A percentile compares a stretch with the other conserved stretches of the same genome.
Conservation (phyloP, 2,888 invertebrate species). For the Petrolisthes manimaculis region DNA sequence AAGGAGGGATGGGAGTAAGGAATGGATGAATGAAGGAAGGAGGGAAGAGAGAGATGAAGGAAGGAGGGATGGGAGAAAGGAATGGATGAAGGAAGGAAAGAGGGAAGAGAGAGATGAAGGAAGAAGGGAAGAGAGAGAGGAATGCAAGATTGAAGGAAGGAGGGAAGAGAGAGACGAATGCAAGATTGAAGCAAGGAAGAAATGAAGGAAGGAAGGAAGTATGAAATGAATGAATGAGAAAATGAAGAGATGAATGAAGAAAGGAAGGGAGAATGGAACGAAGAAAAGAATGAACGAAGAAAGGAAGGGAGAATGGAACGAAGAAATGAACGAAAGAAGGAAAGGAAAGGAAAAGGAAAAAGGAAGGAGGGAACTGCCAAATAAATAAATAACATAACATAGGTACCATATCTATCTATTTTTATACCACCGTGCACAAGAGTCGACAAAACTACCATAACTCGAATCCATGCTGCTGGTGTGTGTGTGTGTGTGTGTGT, state of each 20-base stretch:
- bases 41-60: neutral
- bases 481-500: slow-evolving; percentile 23
- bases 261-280: too few relatives aligned
- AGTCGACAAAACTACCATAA: neutral
- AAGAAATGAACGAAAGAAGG: too few relatives aligned
- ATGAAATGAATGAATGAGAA: too few relatives aligned
- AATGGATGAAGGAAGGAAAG: neutral
- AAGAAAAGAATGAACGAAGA: too few relatives aligned
- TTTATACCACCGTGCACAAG: slow-evolving; percentile 10
- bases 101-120: neutral
- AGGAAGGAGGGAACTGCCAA: neutral
- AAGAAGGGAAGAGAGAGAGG: too few relatives aligned
- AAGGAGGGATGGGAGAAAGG: neutral
- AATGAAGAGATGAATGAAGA: too few relatives aligned
- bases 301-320: too few relatives aligned
- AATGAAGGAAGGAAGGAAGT: neutral
- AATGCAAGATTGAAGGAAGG: too few relatives aligned
- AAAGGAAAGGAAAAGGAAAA: neutral
- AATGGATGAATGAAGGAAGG: too few relatives aligned
- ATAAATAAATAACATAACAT: neutral
- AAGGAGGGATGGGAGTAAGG: too few relatives aligned
- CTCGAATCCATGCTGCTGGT: neutral
- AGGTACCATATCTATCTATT: slow-evolving; percentile 7
- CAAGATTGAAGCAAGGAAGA: too few relatives aligned
- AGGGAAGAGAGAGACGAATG: neutral